Evolutionary conservation across 92 coral and sea anemone genomes (phyloP).

Genomic region (Paramuricea clavata): DNA sequence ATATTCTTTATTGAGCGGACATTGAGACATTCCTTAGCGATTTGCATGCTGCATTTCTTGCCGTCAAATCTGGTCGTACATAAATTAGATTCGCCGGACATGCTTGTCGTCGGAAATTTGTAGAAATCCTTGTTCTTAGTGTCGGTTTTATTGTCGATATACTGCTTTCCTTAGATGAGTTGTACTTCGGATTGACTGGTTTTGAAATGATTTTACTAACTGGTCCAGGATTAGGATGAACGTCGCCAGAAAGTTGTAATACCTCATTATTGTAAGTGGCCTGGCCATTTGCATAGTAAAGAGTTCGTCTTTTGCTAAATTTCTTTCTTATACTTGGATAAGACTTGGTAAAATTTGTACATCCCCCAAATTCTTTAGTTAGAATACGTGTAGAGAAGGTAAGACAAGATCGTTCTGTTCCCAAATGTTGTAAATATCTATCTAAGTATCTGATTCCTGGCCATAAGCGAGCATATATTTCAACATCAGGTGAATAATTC

Average conservation of each 20-base stretch:
- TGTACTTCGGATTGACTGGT: neutral
- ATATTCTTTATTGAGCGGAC: slow-evolving; percentile 28
- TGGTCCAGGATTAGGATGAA: slow-evolving; percentile 59
- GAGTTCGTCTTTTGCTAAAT: slow-evolving; percentile 23
- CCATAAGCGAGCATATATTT: no score
- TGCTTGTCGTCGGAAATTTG: slow-evolving; percentile 25
- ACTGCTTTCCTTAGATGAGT: neutral
- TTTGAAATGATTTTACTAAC: neutral
- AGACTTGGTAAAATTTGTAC: slow-evolving; percentile 5
- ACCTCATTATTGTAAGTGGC: slow-evolving; percentile 21
- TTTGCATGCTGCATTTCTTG: slow-evolving; percentile 17
- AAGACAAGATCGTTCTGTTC: neutral
- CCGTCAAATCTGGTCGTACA: slow-evolving; percentile 20
- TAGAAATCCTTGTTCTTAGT: slow-evolving; percentile 20
- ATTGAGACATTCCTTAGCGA: slow-evolving; percentile 31
- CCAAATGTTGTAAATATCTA: neutral
- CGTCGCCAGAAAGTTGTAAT: slow-evolving; percentile 42
- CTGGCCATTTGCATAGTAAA: neutral
- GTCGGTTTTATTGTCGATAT: slow-evolving; percentile 5
- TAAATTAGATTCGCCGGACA: slow-evolving; percentile 15
- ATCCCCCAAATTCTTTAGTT: neutral
- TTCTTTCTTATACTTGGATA: slow-evolving; percentile 13
- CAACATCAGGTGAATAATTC: neutral
- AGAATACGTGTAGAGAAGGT: neutral
- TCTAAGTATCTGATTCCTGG: no score